Conservation (phyloP, 2,113 vertebrate genomes). For the Bubo bubo region DNA sequence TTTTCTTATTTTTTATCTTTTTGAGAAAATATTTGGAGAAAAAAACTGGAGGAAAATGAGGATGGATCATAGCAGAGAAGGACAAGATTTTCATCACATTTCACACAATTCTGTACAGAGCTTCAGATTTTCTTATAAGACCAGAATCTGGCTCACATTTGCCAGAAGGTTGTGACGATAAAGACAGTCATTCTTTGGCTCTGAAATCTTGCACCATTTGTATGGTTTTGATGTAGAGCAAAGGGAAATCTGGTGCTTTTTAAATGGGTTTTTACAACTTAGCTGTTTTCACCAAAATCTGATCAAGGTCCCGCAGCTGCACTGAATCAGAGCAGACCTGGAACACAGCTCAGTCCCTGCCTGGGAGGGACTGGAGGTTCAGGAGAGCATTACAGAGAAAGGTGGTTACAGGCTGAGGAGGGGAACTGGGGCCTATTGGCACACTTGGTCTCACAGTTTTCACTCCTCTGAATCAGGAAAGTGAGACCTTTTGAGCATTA, state of each 20-base stretch:
- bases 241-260: not conserved
- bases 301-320: not conserved
- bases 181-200: not conserved
- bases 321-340: not conserved
- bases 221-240: not conserved
- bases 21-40: not conserved
- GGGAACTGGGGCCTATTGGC: not conserved
- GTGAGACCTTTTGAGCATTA: not conserved
- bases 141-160: not conserved
- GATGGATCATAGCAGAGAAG: not conserved
- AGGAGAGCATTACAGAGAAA: not conserved
- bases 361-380: not conserved
- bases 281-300: not conserved
- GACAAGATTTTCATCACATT: not conserved
- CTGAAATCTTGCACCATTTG: not conserved
- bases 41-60: not conserved
- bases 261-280: not conserved
- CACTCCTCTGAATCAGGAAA: not conserved
- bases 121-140: not conserved
- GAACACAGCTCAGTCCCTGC: not conserved
- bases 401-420: not conserved
- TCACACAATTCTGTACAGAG: not conserved
- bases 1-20: not conserved
- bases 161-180: not conserved
- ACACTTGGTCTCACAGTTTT: not conserved